These are phyloP conservation scores for Champsocephalus esox DNA, from an alignment of 2,797 vertebrate genomes.

Conservation along the genomic window DNA sequence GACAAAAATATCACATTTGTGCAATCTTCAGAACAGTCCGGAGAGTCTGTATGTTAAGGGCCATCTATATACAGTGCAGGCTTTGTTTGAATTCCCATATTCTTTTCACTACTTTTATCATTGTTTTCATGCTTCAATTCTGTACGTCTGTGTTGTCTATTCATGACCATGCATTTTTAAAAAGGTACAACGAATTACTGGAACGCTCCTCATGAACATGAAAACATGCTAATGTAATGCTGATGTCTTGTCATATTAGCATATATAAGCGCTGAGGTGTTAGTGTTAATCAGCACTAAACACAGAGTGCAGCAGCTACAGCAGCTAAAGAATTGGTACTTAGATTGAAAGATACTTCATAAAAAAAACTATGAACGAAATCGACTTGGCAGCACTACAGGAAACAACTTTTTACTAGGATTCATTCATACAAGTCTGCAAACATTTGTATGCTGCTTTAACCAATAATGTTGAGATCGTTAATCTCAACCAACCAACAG, in stretches of 20 bases:
- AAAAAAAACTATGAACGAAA: too few relatives aligned
- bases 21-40: slow-evolving; percentile 3
- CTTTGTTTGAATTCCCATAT: too few relatives aligned
- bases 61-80: too few relatives aligned
- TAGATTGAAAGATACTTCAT: not conserved
- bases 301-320: not conserved
- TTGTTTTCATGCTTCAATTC: too few relatives aligned
- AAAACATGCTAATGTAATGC: not conserved
- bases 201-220: not conserved
- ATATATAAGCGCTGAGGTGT: not conserved
- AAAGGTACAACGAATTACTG: not conserved
- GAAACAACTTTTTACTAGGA: not conserved
- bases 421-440: not conserved
- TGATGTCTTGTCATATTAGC: not conserved
- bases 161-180: not conserved
- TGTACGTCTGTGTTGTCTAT: not conserved
- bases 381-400: too few relatives aligned
- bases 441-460: not conserved
- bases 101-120: too few relatives aligned
- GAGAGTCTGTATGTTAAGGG: not conserved
- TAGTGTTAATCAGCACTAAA: not conserved
- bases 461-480: not conserved
- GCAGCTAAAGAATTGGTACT: not conserved
- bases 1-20: slow-evolving; percentile 35
- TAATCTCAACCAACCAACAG: not conserved